phyloP scores from a whole-genome alignment of 2,797 vertebrate species.

The Neomorphus geoffroyi region DNA sequence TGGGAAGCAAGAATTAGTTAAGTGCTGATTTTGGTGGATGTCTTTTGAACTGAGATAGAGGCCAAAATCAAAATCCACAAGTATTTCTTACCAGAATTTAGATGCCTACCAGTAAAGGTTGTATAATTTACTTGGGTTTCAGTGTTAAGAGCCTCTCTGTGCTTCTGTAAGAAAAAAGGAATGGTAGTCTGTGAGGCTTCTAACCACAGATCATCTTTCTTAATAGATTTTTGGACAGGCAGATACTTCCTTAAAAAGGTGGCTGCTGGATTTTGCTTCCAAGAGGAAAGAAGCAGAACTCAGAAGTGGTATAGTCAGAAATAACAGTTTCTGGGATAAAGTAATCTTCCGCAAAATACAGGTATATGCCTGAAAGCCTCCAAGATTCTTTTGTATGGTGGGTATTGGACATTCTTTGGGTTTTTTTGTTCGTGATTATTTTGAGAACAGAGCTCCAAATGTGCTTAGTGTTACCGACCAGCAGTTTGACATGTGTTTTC shows the following conservation, averaged over 20 bases:
- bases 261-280: slow-evolving; percentile 93
- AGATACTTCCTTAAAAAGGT: slow-evolving; percentile 89
- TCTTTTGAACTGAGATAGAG: neutral
- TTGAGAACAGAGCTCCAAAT: neutral
- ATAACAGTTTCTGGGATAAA: slow-evolving; percentile 94
- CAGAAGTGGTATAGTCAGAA: slow-evolving; percentile 88
- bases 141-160: neutral
- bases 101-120: neutral
- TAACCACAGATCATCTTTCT: neutral
- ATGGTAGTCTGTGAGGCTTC: neutral
- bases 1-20: neutral
- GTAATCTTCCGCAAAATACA: slow-evolving; percentile 96
- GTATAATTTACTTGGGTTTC: neutral
- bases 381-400: neutral
- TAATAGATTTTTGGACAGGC: slow-evolving; percentile 91
- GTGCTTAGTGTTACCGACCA: neutral
- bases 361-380: slow-evolving; percentile 73
- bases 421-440: neutral
- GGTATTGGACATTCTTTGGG: neutral
- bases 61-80: neutral
- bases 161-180: neutral
- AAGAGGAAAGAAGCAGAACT: slow-evolving; percentile 93
- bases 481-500: neutral
- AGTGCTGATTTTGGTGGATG: neutral
- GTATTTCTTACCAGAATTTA: neutral